These are phyloP conservation scores for Epinotia demarniana DNA, from an alignment of 2,888 invertebrate species.

Conservation along the genomic window DNA sequence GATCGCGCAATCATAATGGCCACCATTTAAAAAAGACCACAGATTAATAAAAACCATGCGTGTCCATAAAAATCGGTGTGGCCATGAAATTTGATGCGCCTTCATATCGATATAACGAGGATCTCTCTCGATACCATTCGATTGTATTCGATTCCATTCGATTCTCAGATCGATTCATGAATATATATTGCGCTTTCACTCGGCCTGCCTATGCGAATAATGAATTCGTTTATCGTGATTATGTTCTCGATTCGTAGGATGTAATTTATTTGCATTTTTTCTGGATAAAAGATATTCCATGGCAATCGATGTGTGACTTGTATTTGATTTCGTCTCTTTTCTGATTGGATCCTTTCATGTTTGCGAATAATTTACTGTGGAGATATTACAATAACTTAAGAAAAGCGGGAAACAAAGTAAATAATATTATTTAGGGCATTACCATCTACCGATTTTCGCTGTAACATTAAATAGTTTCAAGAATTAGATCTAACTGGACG, in stretches of 20 bases:
- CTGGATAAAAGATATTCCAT: slow-evolving; percentile 40
- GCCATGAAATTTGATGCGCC: slow-evolving; percentile 61
- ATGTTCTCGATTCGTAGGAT: slow-evolving; percentile 47
- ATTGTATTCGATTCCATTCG: slow-evolving; percentile 54
- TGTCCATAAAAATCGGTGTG: slow-evolving; percentile 52
- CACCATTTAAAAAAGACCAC: slow-evolving; percentile 36
- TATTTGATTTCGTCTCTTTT: slow-evolving; percentile 40
- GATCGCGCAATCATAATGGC: slow-evolving; percentile 35
- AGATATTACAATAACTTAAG: slow-evolving; percentile 20
- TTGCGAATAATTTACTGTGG: neutral
- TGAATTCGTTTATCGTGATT: slow-evolving; percentile 50
- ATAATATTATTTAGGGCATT: neutral
- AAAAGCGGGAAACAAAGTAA: neutral
- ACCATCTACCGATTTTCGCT: neutral
- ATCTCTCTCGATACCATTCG: slow-evolving; percentile 57
- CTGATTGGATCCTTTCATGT: slow-evolving; percentile 20
- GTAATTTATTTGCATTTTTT: slow-evolving; percentile 48
- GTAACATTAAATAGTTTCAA: no score
- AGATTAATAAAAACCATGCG: slow-evolving; percentile 45
- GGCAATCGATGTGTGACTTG: slow-evolving; percentile 36
- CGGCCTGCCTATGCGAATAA: slow-evolving; percentile 49
- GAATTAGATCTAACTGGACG: no score
- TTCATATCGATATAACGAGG: slow-evolving; percentile 69
- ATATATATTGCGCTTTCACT: slow-evolving; percentile 63
- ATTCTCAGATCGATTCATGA: slow-evolving; percentile 67